Evolutionary conservation across 2,797 vertebrate species (phyloP), one percentile per base, ranked within the genome.

Genomic region (Crenichthys baileyi): DNA sequence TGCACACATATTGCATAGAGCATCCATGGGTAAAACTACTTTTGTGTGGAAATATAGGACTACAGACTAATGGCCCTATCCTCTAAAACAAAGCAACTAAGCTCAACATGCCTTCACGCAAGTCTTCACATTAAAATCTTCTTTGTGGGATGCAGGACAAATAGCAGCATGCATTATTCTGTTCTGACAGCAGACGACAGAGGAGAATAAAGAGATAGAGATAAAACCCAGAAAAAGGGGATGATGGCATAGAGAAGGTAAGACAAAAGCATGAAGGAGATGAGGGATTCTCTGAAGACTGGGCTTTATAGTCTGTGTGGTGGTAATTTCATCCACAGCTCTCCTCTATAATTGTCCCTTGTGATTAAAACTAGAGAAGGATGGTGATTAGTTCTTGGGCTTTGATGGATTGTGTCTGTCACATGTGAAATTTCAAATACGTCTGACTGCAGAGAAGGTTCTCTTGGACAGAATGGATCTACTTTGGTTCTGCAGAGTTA

Each of bases 331-430:
- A 56, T 76, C 83, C 74, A 53, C 55, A 79, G 87, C 83, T 83
- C 88, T 79, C 75, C 83, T 83, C 79, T 87, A 71, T 86, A 92
- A 92, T 87, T 87, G 79, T 87, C 86, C 77, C 72, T 70, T 13
- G 11, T 88, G 87, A 91, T 91, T 91, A 81, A 88, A 88, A 87
- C 75, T 82, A 79, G 76, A 87, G 84, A 85, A 48, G 73, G 70
- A 83, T 50, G 36, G 24, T 74, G 88, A 90, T 86, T 86, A 81
- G 78, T 48, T 86, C 68, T 73, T 46, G 0, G 58, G 48, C 81
- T 90, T 80, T 88, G 82, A 88, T 84, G 79, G 79, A 75, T 81
- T 86, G 53, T 5, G 2, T 75, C 74, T 70, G 79, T 83, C 78
- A 67, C 4, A 4, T 79, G 80, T 84, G 80, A 86, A 79, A 63